Conservation (phyloP, 2,113 vertebrate genomes). For the Picathartes gymnocephalus region DNA sequence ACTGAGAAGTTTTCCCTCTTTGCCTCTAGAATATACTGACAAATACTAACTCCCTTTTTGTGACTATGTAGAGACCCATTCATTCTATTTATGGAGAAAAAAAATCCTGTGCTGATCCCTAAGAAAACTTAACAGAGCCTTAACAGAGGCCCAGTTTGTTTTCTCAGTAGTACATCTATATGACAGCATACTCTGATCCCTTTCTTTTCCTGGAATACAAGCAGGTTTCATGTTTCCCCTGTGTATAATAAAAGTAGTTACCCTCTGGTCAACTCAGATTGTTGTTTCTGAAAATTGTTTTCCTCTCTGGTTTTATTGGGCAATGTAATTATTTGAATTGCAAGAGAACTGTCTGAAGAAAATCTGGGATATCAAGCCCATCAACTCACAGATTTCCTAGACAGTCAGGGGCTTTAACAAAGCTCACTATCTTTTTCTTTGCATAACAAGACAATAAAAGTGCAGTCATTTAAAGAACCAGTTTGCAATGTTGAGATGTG, state of each 20-base stretch:
- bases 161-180: background rate
- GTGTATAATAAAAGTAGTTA: conserved; percentile 60
- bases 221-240: conserved; percentile 48
- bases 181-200: background rate
- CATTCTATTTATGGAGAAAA: conserved; percentile 9
- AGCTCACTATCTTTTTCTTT: conserved; percentile 2
- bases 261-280: conserved; percentile 59
- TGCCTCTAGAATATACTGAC: background rate
- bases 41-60: background rate
- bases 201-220: conserved; percentile 44
- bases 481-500: background rate
- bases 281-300: conserved; percentile 49
- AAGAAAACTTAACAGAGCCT: background rate
- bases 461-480: background rate
- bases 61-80: background rate
- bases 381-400: conserved; percentile 8
- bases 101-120: background rate
- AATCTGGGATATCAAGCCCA: background rate
- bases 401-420: background rate
- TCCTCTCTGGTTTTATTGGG: conserved; percentile 30
- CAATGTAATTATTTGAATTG: conserved; percentile 53
- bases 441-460: conserved; percentile 20
- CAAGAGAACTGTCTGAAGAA: background rate
- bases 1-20: background rate
- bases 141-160: background rate